These are phyloP conservation scores for Thripadectes ignobilis DNA, from an alignment of 2,797 vertebrate species.

Conservation along the genomic window DNA sequence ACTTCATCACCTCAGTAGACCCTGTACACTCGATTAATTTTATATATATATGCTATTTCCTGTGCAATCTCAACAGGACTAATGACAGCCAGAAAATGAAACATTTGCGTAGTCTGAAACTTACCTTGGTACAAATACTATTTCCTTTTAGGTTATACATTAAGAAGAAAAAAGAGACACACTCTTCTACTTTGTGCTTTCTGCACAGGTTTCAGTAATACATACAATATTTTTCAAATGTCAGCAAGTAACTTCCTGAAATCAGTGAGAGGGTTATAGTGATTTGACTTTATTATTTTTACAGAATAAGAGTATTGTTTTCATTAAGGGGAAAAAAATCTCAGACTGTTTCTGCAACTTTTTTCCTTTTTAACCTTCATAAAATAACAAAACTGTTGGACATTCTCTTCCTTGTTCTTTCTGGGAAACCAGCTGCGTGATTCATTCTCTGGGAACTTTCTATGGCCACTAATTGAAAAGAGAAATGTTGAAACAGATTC, in stretches of 20 bases:
- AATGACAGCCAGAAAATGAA: neutral
- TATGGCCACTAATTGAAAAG: neutral
- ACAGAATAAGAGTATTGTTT: neutral
- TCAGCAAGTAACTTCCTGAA: neutral
- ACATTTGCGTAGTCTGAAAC: neutral
- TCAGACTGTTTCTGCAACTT: neutral
- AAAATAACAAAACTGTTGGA: slow-evolving; percentile 19
- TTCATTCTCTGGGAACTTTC: slow-evolving; percentile 46
- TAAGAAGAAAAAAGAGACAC: neutral
- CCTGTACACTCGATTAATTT: neutral
- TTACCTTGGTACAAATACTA: neutral
- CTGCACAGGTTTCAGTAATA: neutral
- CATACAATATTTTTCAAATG: neutral
- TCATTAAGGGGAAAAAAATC: neutral
- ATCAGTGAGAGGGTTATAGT: neutral
- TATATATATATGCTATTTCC: neutral
- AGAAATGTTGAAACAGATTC: neutral
- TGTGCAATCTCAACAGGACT: neutral
- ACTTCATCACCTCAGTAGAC: neutral
- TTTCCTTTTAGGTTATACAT: neutral
- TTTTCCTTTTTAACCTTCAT: neutral
- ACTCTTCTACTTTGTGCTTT: neutral
- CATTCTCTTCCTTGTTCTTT: slow-evolving; percentile 29
- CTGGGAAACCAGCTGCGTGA: slow-evolving; percentile 29
- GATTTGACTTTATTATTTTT: neutral